These are phyloP conservation scores for Globicephala melas DNA, from an alignment of 2,113 vertebrate species.

Conservation along the genomic window DNA sequence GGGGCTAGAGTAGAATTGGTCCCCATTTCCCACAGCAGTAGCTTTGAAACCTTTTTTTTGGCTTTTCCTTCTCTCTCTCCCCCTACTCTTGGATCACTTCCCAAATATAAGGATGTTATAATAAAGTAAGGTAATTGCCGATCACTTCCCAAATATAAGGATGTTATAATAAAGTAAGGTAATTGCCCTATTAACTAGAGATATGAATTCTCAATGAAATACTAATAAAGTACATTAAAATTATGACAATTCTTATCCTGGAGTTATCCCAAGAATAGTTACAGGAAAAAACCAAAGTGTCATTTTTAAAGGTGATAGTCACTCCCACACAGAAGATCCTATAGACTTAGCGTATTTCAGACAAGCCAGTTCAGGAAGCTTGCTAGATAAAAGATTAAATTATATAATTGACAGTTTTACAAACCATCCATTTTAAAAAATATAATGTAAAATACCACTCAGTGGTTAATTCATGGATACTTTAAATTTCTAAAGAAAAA, in stretches of 20 bases:
- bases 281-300: background rate
- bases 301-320: background rate
- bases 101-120: background rate
- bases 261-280: background rate
- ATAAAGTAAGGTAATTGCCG: background rate
- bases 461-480: background rate
- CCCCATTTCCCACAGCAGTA: background rate
- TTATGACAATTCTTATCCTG: background rate
- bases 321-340: background rate
- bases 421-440: background rate
- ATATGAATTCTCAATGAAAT: background rate
- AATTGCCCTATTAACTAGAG: background rate
- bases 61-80: background rate
- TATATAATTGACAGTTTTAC: background rate
- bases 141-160: background rate
- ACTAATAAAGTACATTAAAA: background rate
- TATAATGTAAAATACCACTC: background rate
- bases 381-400: background rate
- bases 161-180: background rate
- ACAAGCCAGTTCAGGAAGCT: background rate
- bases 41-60: background rate
- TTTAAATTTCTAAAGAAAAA: background rate
- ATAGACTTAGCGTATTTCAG: background rate
- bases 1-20: background rate
- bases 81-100: background rate